phyloP scores from a whole-genome alignment of 2,113 vertebrate genomes.

The Cisticola juncidis region DNA sequence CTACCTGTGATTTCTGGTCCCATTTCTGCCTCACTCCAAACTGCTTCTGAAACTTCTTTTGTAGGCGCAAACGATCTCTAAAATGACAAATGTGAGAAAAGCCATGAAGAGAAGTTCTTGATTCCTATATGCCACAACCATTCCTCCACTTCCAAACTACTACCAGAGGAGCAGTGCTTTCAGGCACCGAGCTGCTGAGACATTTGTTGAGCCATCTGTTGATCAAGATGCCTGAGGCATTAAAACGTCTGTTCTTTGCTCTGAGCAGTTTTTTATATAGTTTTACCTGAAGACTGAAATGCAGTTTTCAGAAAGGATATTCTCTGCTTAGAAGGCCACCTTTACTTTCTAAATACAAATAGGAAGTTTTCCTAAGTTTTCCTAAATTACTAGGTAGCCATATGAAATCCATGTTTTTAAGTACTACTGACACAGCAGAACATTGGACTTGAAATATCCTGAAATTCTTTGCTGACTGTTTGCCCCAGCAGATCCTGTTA shows the following conservation, averaged over 20 bases:
- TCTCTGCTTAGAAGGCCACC: rapidly evolving
- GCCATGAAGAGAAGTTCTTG: not conserved
- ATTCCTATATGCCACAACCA: not conserved
- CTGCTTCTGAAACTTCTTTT: slow-evolving; percentile 99
- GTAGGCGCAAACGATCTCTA: slow-evolving; percentile 93
- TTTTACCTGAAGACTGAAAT: not conserved
- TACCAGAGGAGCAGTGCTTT: not conserved
- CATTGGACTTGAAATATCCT: rapidly evolving
- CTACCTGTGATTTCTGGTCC: slow-evolving; percentile 99
- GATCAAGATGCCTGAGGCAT: not conserved
- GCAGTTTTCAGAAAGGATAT: not conserved
- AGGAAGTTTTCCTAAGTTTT: not conserved
- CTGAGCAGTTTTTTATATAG: not conserved
- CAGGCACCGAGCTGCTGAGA: not conserved
- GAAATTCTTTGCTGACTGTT: not conserved
- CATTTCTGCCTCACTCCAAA: slow-evolving; percentile 99
- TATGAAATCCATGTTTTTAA: not conserved
- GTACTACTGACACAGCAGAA: not conserved
- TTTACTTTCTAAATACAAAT: not conserved
- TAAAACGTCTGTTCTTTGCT: not conserved
- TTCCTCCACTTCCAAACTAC: not conserved
- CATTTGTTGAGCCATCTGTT: not conserved
- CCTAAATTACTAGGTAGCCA: not conserved
- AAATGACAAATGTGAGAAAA: not conserved
- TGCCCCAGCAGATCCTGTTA: not conserved